Conservation (phyloP, 1,140 invertebrate species). For the Notospermus geniculatus region DNA sequence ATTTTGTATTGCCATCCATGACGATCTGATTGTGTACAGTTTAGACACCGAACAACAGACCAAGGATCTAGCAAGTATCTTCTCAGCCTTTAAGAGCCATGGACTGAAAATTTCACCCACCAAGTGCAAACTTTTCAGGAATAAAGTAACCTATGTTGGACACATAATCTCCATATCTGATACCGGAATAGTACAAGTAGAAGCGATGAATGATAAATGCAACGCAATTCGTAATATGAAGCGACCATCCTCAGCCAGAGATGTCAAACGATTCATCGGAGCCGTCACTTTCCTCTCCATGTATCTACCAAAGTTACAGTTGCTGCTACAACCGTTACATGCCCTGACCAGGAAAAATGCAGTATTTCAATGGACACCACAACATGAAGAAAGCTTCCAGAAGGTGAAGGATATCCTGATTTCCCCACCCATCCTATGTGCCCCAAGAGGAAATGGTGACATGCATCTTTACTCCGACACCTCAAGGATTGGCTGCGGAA, state of each 20-base stretch:
- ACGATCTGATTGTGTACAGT: no score
- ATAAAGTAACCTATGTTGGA: background rate
- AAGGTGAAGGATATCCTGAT: background rate
- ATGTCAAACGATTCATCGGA: background rate
- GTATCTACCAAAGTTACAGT: slow-evolving; percentile 4
- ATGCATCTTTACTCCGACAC: background rate
- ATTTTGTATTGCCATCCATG: no score
- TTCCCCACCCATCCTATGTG: slow-evolving; percentile 3
- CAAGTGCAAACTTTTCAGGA: background rate
- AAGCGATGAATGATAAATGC: slow-evolving; percentile 6
- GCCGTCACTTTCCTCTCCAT: background rate
- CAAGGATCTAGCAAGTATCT: no score
- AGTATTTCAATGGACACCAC: background rate
- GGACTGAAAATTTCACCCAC: background rate
- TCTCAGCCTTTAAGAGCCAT: background rate
- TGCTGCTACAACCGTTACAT: background rate
- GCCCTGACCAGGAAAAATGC: background rate
- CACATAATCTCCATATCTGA: background rate
- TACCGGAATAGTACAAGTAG: background rate
- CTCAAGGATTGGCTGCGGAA: background rate
- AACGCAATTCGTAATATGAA: background rate
- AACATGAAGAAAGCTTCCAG: background rate
- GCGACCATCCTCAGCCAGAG: background rate
- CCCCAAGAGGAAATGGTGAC: background rate
- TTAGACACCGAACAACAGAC: no score